phyloP scores from a whole-genome alignment of 2,797 vertebrate genomes.

The Philypnodon macrostomus region DNA sequence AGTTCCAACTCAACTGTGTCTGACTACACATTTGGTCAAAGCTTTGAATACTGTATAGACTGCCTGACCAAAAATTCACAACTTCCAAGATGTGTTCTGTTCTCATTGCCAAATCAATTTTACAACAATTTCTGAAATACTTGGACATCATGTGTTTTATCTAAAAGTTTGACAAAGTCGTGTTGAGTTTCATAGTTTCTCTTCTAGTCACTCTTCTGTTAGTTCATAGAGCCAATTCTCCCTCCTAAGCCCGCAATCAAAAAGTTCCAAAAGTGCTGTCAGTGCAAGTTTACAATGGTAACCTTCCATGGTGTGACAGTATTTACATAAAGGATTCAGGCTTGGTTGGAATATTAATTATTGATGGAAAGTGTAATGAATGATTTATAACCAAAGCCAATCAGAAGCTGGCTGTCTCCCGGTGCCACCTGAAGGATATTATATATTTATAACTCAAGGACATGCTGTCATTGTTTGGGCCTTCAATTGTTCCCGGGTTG shows the following conservation, averaged over 20 bases:
- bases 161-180: neutral
- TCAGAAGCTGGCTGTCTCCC: constrained; percentile 77
- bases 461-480: constrained; percentile 80
- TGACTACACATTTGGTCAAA: constrained; percentile 9
- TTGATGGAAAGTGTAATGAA: constrained; percentile 81
- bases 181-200: neutral
- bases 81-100: neutral
- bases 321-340: constrained; percentile 83
- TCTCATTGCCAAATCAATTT: neutral
- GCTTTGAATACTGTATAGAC: neutral
- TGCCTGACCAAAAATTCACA: constrained; percentile 1
- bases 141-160: neutral
- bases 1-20: neutral
- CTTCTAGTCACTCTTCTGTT: constrained; percentile 14
- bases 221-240: constrained; percentile 46
- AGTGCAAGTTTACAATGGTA: constrained; percentile 74
- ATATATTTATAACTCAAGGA: constrained; percentile 85
- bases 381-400: constrained; percentile 83
- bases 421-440: constrained; percentile 76
- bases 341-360: constrained; percentile 81
- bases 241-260: constrained; percentile 63
- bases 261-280: constrained; percentile 77
- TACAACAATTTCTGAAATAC: neutral
- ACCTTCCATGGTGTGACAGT: constrained; percentile 78
- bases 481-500: constrained; percentile 60